Conservation (phyloP, 1,140 invertebrate species). For the Acyrthosiphon pisum region DNA sequence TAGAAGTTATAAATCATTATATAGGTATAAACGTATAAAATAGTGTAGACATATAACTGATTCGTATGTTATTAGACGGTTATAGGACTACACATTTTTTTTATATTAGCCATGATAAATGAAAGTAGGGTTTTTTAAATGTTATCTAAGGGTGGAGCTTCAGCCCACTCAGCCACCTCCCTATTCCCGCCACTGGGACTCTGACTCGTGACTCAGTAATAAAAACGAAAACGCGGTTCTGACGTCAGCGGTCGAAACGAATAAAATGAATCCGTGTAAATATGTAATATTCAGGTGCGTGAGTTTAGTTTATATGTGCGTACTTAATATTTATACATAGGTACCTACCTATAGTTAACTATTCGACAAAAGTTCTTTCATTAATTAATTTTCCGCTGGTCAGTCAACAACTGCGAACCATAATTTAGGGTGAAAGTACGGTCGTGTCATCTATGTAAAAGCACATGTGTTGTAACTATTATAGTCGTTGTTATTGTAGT, state of each 20-base stretch:
- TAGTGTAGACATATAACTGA: too few species aligned
- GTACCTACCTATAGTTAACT: neutral
- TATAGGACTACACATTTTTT: neutral
- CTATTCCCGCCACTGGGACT: neutral
- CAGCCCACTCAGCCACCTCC: neutral
- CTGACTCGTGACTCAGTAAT: neutral
- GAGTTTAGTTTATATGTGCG: neutral
- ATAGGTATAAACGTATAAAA: neutral
- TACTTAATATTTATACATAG: neutral
- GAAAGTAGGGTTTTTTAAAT: neutral
- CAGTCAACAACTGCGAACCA: neutral
- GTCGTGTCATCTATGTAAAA: neutral
- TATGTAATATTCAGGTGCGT: neutral
- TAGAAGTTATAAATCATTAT: neutral
- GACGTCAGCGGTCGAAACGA: neutral
- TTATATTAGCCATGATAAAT: neutral
- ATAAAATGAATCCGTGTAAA: neutral
- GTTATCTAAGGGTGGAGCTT: neutral
- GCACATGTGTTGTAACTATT: neutral
- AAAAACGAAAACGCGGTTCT: neutral
- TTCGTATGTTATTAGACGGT: neutral
- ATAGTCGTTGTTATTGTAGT: neutral
- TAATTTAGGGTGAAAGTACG: neutral
- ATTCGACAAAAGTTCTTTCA: neutral
- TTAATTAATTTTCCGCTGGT: neutral